A percentile compares a stretch with the other conserved stretches of the same genome.
These are phyloP conservation scores for Takifugu bimaculatus DNA, from an alignment of 2,113 vertebrate genomes.

Conservation along the genomic window DNA sequence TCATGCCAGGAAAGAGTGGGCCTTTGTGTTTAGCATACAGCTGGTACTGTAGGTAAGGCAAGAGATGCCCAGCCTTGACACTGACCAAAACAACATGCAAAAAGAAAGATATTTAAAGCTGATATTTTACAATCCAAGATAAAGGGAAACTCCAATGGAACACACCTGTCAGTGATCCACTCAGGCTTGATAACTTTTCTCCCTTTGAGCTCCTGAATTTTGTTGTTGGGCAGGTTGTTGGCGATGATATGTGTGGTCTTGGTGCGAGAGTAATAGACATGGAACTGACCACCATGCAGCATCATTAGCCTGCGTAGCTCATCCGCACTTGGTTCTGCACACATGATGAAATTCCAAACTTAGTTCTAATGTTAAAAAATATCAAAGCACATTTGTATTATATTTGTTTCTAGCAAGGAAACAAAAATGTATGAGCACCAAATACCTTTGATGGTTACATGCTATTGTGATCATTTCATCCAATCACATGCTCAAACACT, in stretches of 20 bases:
- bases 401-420: too few species aligned
- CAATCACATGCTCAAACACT: too few species aligned
- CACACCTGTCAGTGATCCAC: conserved; percentile 95
- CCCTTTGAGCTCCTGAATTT: conserved; percentile 89
- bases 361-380: background rate
- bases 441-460: too few species aligned
- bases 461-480: too few species aligned
- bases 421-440: too few species aligned
- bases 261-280: conserved; percentile 90
- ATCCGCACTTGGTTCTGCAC: conserved; percentile 88
- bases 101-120: background rate
- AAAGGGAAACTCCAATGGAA: background rate
- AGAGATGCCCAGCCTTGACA: conserved; percentile 87
- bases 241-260: conserved; percentile 98
- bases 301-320: conserved; percentile 93
- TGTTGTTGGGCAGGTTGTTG: conserved; percentile 91
- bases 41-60: conserved; percentile 89
- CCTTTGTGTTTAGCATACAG: conserved; percentile 89
- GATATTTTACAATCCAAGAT: background rate
- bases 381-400: too few species aligned
- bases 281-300: conserved; percentile 94
- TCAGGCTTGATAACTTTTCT: conserved; percentile 93
- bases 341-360: background rate
- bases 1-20: conserved; percentile 79
- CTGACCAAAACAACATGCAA: conserved; percentile 62